These are phyloP conservation scores for Ictidomys tridecemlineatus DNA, from an alignment of 2,113 vertebrate species.

Conservation along the genomic window DNA sequence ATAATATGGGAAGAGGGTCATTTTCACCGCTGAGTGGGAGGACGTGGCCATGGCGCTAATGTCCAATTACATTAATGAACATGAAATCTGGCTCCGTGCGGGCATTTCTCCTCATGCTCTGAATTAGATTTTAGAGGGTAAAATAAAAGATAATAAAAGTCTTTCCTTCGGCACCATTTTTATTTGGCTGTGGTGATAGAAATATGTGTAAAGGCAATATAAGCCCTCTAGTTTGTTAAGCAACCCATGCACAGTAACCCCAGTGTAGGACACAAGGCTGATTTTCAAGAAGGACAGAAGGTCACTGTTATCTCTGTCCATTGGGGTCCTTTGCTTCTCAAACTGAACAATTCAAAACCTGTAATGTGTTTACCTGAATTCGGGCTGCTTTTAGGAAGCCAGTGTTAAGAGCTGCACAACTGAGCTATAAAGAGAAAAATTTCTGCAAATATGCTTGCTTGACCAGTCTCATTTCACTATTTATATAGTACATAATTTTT, in stretches of 20 bases:
- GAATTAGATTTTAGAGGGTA: slow-evolving; percentile 66
- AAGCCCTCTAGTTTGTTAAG: slow-evolving; percentile 42
- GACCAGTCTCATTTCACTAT: neutral
- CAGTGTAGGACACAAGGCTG: neutral
- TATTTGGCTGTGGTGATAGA: neutral
- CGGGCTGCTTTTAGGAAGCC: neutral
- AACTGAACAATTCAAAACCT: slow-evolving; percentile 37
- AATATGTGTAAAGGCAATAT: slow-evolving; percentile 13
- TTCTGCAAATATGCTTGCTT: neutral
- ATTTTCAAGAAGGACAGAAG: slow-evolving; percentile 38
- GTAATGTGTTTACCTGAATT: slow-evolving; percentile 1
- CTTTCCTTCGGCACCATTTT: slow-evolving; percentile 45
- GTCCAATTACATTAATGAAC: slow-evolving; percentile 66
- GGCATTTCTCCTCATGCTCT: slow-evolving; percentile 46
- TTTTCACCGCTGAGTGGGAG: neutral
- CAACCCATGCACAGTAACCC: neutral
- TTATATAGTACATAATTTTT: slow-evolving; percentile 5
- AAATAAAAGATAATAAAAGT: slow-evolving; percentile 60
- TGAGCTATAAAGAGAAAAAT: neutral
- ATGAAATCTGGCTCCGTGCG: slow-evolving; percentile 28
- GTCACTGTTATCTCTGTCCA: neutral
- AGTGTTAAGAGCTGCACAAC: neutral
- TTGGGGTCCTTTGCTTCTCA: neutral
- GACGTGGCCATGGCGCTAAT: neutral
- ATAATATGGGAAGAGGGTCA: slow-evolving; percentile 57